Evolutionary conservation across 1,140 invertebrate genomes (phyloP), one percentile per base, ranked within the genome.

Genomic region (Drosophila ananassae): DNA sequence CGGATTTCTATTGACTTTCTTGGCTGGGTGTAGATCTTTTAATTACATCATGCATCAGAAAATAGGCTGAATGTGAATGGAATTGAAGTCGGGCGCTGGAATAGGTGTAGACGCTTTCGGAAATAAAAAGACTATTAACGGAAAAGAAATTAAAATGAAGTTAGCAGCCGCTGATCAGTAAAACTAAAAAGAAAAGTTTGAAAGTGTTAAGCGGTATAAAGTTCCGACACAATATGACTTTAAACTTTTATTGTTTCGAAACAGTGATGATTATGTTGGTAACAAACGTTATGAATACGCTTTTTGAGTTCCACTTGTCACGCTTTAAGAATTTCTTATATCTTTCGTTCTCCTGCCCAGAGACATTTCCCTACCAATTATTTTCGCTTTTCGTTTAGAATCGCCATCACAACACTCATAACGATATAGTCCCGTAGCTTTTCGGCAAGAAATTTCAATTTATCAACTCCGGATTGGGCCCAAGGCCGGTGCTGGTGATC

Each of bases 41-140:
- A 74, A 74, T 74, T 74, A 74, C 72, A 75, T 75, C 72, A 75
- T 75, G 72, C 60, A 41, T 41, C 32, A 25, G 54, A 46, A 63
- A 66, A 73, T 73, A 50, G 52, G 69, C 71, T 52, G 48, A 64
- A 39, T 73, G 47, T 72, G 67, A 74, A 73, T 55, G 69, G 47
- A 13, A 37, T 51, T 25, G 63, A 71, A 71, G 63, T 57, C 52
- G 64, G 63, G 17, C 41, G 41, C 13, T 44, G 41, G 25, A 46
- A 37, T 53, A 6, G 37, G 61, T 64, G 51, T 55, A 30, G 53
- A 10, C 51, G 25, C 51, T 39, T 41, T 69, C 34, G 44, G 32
- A 52, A 64, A 34, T 53, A 67, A 62, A 64, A 61, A 52, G 50
- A 46, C 34, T 41, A 32, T 67, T 52, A 67, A 52, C 25, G 24